Evolutionary conservation across 30 jellyfish, hydroid and myxozoan genomes (phyloP), one percentile per base, ranked within the genome.

Genomic region (Turritopsis dohrnii): DNA sequence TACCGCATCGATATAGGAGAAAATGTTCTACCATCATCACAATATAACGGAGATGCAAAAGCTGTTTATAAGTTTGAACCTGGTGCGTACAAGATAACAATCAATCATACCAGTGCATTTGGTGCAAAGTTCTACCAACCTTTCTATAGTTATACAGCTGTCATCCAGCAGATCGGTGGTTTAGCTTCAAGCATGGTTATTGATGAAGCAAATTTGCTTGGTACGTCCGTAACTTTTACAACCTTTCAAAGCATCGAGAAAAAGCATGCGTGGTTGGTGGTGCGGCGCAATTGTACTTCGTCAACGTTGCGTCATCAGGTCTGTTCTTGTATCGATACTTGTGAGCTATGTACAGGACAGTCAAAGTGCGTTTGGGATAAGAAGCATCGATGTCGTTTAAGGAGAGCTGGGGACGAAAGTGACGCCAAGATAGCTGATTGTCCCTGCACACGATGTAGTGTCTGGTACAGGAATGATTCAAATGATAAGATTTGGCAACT

Each of bases 401-500:
- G 19, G 77, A 69, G 22, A 69, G 77, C 77, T 27, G 9, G 81
- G 76, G 28, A 41, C 31, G 71, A 66, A 28, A 13, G n/a, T 7
- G n/a, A 8, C 16, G 8, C 26, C 21, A 18, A 23, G 65, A 77
- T 21, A 24, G 18, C 29, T 54, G 52, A 26, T 21, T 54, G 60
- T 82, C 28, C 83, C 18, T 83, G 89, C 77, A 19, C 31, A 29
- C 18, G 27, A 29, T 83, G 89, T 72, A 29, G 75, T 29, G 41
- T 26, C 18, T 83, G 89, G 89, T 72, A 65, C 84, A 23, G 52
- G 16, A 72, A 72, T 22, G 89, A 83, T 30, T 21, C 31, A 9
- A 8, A 29, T 7, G 72, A 83, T 74, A 66, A 31, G 25, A 20
- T 52, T 25, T 83, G 89, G 89, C 77, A 65, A 65, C 16, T 0